Evolutionary conservation across 2,888 invertebrate species (phyloP).

Genomic region (Ornithoptera alexandrae): DNA sequence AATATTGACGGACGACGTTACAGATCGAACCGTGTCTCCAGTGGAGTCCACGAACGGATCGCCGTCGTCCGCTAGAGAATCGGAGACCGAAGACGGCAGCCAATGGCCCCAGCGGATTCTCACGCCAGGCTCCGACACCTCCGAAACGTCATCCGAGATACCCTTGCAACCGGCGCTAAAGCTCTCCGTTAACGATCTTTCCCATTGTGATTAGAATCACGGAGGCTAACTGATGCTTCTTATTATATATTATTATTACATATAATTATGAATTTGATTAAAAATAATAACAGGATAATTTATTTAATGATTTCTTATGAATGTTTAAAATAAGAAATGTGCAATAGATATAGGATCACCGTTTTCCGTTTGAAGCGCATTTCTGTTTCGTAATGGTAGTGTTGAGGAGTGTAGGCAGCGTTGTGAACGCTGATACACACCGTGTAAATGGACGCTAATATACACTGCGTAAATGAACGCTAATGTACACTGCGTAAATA

Average conservation of each 20-base stretch:
- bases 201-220: constrained; percentile 52
- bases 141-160: constrained; percentile 66
- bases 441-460: background rate
- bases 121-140: constrained; percentile 63
- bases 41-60: constrained; percentile 54
- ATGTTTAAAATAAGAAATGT: constrained; percentile 44
- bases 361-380: constrained; percentile 29
- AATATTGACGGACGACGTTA: constrained; percentile 63
- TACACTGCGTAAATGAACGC: background rate
- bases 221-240: background rate
- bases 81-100: constrained; percentile 51
- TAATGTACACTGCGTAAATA: background rate
- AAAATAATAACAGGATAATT: constrained; percentile 34
- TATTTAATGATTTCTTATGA: constrained; percentile 35
- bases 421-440: constrained; percentile 8
- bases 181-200: constrained; percentile 57
- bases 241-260: background rate
- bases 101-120: constrained; percentile 61
- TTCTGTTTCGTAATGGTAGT: background rate
- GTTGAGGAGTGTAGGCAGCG: background rate
- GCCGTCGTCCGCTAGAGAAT: constrained; percentile 53
- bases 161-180: constrained; percentile 67
- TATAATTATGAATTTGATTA: constrained; percentile 11
- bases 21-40: constrained; percentile 53
- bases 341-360: constrained; percentile 54